phyloP scores from a whole-genome alignment of 1,140 invertebrate genomes.

The Stratiolaelaps scimitus region DNA sequence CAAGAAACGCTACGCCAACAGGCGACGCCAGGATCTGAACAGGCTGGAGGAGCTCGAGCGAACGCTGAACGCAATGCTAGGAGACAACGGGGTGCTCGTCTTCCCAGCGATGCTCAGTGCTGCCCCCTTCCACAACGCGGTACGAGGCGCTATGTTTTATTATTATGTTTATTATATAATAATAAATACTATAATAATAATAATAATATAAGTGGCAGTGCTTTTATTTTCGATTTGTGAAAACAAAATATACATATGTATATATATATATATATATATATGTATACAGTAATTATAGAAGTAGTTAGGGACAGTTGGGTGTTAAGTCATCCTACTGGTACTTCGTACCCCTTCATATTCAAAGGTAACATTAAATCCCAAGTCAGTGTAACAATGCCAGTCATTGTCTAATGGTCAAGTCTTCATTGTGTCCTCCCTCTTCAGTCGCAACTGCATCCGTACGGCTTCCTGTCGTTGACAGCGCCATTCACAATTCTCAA shows the following conservation, averaged over 20 bases:
- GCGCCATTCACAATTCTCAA: conserved; percentile 41
- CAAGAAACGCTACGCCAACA: conserved; percentile 2
- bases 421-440: neutral
- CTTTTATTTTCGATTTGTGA: no score
- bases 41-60: conserved; percentile 26
- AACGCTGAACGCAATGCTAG: conserved; percentile 24
- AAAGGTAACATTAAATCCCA: no score
- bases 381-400: no score
- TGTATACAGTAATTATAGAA: no score
- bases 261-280: no score
- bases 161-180: no score
- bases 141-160: neutral
- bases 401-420: neutral
- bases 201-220: no score
- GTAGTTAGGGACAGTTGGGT: no score
- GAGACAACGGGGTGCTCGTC: conserved; percentile 6
- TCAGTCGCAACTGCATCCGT: conserved; percentile 3
- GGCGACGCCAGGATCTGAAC: neutral
- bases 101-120: conserved; percentile 25
- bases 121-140: conserved; percentile 57
- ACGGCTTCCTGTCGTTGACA: neutral
- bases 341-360: no score
- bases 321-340: no score
- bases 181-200: no score
- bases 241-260: no score